Evolutionary conservation across 2,888 invertebrate species (phyloP).

Genomic region (Agrochola lota): DNA sequence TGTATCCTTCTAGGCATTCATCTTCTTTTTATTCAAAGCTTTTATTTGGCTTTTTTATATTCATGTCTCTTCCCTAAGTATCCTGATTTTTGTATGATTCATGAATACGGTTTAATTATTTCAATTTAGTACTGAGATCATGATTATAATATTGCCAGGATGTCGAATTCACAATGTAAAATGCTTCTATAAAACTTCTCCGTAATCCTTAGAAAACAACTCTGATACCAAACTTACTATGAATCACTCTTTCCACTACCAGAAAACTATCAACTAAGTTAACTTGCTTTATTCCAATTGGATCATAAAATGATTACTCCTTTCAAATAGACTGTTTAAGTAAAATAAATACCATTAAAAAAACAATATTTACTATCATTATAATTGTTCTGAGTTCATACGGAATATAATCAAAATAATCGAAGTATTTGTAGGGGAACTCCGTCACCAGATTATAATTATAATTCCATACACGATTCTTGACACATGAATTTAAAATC

Average conservation of each 20-base stretch:
- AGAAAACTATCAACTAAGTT: slow-evolving; percentile 5
- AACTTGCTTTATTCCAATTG: slow-evolving; percentile 1
- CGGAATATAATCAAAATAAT: background rate
- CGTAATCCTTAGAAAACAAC: background rate
- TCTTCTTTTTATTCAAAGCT: background rate
- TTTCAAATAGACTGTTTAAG: background rate
- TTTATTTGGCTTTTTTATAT: background rate
- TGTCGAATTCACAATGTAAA: background rate
- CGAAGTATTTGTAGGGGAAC: background rate
- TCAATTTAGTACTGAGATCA: slow-evolving; percentile 25
- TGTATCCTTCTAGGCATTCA: background rate
- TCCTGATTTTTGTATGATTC: background rate
- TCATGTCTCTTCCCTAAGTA: background rate
- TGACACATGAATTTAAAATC: background rate
- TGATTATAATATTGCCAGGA: background rate
- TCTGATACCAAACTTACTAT: background rate
- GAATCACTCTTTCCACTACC: background rate
- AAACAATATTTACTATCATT: slow-evolving; percentile 15
- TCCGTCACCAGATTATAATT: background rate
- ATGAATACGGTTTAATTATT: background rate
- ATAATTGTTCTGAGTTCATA: slow-evolving; percentile 1
- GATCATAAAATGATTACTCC: background rate
- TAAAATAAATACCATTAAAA: slow-evolving; percentile 16
- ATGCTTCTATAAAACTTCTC: background rate
- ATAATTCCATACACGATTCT: background rate